Evolutionary conservation across 2,888 invertebrate genomes (phyloP).

Genomic region (Dicycla oo): DNA sequence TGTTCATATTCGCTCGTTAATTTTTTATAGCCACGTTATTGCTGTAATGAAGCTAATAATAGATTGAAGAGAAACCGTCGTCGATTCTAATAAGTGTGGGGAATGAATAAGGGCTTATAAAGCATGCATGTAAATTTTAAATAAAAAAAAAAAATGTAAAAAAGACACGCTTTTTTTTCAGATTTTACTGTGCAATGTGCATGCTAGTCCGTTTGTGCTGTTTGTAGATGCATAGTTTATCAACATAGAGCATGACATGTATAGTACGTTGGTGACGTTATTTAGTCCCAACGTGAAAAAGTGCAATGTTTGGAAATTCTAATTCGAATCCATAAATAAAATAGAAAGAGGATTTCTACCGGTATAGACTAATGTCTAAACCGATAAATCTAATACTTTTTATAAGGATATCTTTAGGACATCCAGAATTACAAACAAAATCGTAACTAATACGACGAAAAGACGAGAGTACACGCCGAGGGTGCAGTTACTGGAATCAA

Average conservation of each 20-base stretch:
- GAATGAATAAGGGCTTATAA: constrained; percentile 24
- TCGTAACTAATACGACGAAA: no score
- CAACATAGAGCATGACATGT: neutral
- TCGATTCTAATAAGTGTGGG: constrained; percentile 21
- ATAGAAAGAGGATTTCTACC: neutral
- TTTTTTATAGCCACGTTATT: constrained; percentile 59
- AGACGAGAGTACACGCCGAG: no score
- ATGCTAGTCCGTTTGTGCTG: neutral
- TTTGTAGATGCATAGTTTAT: neutral
- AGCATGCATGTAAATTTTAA: constrained; percentile 21
- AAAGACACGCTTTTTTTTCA: no score
- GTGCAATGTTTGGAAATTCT: neutral
- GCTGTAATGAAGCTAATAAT: constrained; percentile 61
- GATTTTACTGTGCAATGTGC: neutral
- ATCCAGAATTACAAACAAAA: neutral
- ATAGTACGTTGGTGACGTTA: neutral
- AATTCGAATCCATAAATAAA: neutral
- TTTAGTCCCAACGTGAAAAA: neutral
- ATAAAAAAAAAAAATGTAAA: neutral
- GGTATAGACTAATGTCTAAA: no score
- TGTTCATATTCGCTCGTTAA: constrained; percentile 54
- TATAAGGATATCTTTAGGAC: neutral
- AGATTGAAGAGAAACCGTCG: constrained; percentile 37
- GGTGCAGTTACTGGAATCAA: no score
- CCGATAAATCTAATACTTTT: neutral